These are phyloP conservation scores for Meteorus colon DNA, from an alignment of 2,888 invertebrate species.

Conservation along the genomic window DNA sequence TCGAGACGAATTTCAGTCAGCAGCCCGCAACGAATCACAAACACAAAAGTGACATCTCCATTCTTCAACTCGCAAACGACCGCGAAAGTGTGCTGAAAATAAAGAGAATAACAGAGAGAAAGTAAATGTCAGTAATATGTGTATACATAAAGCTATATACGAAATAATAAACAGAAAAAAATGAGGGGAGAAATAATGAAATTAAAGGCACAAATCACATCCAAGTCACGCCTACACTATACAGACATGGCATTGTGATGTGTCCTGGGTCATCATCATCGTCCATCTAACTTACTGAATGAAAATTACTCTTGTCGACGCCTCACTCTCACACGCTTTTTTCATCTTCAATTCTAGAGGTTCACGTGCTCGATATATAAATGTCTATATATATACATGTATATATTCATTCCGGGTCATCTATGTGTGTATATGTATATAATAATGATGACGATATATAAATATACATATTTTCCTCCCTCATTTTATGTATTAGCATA, in stretches of 20 bases:
- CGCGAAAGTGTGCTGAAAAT: conserved; percentile 46
- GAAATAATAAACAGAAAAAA: conserved; percentile 21
- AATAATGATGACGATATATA: background rate
- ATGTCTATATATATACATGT: conserved; percentile 11
- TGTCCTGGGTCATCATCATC: conserved; percentile 24
- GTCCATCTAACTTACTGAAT: conserved; percentile 29
- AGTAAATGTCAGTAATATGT: conserved; percentile 36
- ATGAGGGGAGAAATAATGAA: conserved; percentile 38
- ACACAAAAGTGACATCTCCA: conserved; percentile 69
- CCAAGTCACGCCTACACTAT: background rate
- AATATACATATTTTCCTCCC: conserved; percentile 14
- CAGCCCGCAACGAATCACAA: conserved; percentile 67
- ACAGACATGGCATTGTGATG: conserved; percentile 40
- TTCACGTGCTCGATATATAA: conserved; percentile 23
- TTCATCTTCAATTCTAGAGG: conserved; percentile 64
- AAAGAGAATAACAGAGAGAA: conserved; percentile 36
- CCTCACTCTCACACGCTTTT: conserved; percentile 56
- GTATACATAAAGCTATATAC: conserved; percentile 19
- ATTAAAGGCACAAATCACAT: conserved; percentile 2
- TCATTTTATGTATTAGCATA: conserved; percentile 55
- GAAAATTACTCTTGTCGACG: conserved; percentile 25
- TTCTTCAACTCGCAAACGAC: conserved; percentile 59
- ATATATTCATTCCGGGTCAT: background rate
- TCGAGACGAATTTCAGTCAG: conserved; percentile 60
- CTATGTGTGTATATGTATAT: conserved; percentile 11